phyloP scores from a whole-genome alignment of 2,113 vertebrate species.

The Daphoenositta chrysoptera region DNA sequence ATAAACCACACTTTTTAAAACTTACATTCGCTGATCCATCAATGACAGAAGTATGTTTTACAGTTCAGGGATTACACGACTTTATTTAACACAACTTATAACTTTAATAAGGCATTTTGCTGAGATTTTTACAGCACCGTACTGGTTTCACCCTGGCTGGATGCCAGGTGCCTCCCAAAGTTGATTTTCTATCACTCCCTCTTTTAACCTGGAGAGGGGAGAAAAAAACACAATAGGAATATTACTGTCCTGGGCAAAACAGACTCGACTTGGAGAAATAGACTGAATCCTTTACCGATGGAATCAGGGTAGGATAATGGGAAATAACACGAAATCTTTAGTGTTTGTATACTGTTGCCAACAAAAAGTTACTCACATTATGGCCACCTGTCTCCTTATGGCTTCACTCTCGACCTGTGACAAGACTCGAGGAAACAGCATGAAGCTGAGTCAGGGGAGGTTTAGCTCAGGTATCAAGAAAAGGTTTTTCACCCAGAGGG shows the following conservation, averaged over 20 bases:
- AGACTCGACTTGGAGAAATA: background rate
- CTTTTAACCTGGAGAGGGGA: background rate
- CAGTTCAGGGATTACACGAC: background rate
- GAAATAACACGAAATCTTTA: background rate
- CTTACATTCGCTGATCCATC: background rate
- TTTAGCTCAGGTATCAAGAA: background rate
- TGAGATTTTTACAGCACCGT: background rate
- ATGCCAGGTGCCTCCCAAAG: background rate
- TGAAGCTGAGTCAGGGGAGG: no score
- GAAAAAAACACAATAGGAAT: background rate
- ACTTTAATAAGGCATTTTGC: background rate
- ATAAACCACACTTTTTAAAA: background rate
- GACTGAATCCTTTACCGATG: fast-evolving
- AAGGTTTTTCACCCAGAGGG: background rate
- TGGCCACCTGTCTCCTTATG: background rate
- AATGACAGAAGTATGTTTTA: background rate
- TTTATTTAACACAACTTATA: background rate
- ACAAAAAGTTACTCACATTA: background rate
- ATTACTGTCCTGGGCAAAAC: background rate
- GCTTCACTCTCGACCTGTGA: background rate
- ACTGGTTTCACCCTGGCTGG: background rate
- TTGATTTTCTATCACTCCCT: background rate
- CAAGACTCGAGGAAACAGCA: background rate
- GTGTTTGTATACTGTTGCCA: background rate
- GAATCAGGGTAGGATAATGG: background rate